These are phyloP conservation scores for Solenopsis invicta DNA, from an alignment of 1,140 invertebrate species.

Conservation along the genomic window DNA sequence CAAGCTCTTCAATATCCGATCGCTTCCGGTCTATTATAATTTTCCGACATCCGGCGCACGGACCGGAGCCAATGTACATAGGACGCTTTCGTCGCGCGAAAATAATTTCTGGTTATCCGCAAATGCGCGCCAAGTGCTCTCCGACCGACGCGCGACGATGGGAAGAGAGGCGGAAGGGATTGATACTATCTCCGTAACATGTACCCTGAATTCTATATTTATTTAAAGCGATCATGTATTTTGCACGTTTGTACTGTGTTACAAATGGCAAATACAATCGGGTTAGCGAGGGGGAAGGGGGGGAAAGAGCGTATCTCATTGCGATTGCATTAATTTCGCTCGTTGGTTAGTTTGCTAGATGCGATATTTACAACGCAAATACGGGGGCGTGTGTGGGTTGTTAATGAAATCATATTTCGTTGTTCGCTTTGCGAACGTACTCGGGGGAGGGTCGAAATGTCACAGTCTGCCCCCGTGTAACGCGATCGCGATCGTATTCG, in stretches of 20 bases:
- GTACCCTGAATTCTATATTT: slow-evolving; percentile 21
- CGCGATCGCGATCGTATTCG: neutral
- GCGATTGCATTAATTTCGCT: slow-evolving; percentile 17
- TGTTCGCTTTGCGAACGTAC: slow-evolving; percentile 17
- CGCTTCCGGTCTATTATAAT: slow-evolving; percentile 51
- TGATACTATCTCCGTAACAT: neutral
- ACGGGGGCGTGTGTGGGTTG: neutral
- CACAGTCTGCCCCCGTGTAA: neutral
- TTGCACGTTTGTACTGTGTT: slow-evolving; percentile 13
- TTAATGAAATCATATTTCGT: slow-evolving; percentile 55
- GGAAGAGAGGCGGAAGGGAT: neutral
- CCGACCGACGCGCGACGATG: no score
- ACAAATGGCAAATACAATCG: neutral
- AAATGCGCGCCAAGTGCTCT: neutral
- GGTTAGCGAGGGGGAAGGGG: no score
- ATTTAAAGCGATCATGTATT: neutral
- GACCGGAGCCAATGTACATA: neutral
- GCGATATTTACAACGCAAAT: slow-evolving; percentile 56
- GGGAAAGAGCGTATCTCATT: neutral
- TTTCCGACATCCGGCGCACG: slow-evolving; percentile 22
- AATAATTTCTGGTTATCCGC: neutral
- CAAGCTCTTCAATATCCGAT: slow-evolving; percentile 50
- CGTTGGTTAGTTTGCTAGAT: slow-evolving; percentile 19
- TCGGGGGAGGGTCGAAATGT: neutral
- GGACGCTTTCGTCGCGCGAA: neutral